Evolutionary conservation across 2,888 invertebrate species (phyloP).

Genomic region (Schizaphis graminum): DNA sequence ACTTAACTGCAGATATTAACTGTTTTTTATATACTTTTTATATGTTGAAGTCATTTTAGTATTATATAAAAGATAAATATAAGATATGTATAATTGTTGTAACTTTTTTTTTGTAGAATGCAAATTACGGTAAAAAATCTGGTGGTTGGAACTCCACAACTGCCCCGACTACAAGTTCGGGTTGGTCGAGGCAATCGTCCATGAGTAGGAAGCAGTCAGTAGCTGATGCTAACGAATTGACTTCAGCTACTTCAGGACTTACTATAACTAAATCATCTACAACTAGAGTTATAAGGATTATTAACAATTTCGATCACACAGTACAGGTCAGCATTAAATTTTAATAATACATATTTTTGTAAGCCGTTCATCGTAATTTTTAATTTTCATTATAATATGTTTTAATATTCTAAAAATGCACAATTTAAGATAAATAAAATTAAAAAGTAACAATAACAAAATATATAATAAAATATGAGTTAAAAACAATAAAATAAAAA

Average conservation of each 20-base stretch:
- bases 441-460: not conserved
- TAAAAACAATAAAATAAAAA: conserved; percentile 6
- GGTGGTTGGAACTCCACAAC: conserved; percentile 80
- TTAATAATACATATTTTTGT: not conserved
- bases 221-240: conserved; percentile 74
- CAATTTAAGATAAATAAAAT: not conserved
- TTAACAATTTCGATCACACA: conserved; percentile 93
- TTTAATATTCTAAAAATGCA: not conserved
- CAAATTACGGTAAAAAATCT: conserved; percentile 92
- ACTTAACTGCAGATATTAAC: not conserved
- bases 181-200: conserved; percentile 76
- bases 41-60: not conserved
- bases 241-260: conserved; percentile 55
- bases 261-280: conserved; percentile 75
- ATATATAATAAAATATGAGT: not conserved
- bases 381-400: not conserved
- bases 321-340: conserved; percentile 79
- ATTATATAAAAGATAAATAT: not conserved
- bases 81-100: not conserved
- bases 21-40: not conserved
- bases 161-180: conserved; percentile 69
- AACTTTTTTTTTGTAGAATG: conserved; percentile 76
- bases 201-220: conserved; percentile 86
- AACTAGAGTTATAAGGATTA: conserved; percentile 87
- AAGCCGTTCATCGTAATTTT: not conserved